Percentiles rank a stretch among this genome's conserved stretches.
These are phyloP conservation scores for Melanotaenia pygmaea DNA, from an alignment of 2,797 vertebrate genomes.

Conservation along the genomic window DNA sequence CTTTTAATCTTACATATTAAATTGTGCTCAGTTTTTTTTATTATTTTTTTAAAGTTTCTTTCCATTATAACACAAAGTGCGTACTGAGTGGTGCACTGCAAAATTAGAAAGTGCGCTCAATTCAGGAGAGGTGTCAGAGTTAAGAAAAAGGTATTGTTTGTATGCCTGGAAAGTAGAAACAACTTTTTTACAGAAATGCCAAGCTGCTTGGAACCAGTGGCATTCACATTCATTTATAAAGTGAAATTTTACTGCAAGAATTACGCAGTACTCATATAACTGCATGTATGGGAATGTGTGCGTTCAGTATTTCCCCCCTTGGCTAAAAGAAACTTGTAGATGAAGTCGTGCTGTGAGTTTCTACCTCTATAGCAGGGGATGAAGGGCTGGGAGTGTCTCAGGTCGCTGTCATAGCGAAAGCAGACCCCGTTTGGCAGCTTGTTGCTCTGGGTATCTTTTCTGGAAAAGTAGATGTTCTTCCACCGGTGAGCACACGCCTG, in stretches of 20 bases:
- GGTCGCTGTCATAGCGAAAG: slow-evolving; percentile 84
- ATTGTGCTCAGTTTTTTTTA: too few species aligned
- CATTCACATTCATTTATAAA: too few species aligned
- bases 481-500: slow-evolving; percentile 97
- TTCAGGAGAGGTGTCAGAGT: neutral
- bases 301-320: neutral
- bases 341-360: neutral
- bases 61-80: neutral
- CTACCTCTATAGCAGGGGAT: slow-evolving; percentile 92
- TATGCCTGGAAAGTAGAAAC: neutral
- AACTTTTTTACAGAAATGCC: neutral
- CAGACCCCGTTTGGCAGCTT: slow-evolving; percentile 92
- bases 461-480: slow-evolving; percentile 91
- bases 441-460: slow-evolving; percentile 79
- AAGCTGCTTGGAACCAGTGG: too few species aligned
- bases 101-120: neutral
- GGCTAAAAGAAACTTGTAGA: neutral
- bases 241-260: too few species aligned
- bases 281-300: neutral
- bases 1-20: too few species aligned
- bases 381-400: slow-evolving; percentile 75
- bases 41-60: neutral
- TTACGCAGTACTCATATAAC: too few species aligned
- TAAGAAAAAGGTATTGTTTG: neutral
- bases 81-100: neutral